Evolutionary conservation across 1,140 invertebrate genomes (phyloP).

Genomic region (Cotesia typhae): DNA sequence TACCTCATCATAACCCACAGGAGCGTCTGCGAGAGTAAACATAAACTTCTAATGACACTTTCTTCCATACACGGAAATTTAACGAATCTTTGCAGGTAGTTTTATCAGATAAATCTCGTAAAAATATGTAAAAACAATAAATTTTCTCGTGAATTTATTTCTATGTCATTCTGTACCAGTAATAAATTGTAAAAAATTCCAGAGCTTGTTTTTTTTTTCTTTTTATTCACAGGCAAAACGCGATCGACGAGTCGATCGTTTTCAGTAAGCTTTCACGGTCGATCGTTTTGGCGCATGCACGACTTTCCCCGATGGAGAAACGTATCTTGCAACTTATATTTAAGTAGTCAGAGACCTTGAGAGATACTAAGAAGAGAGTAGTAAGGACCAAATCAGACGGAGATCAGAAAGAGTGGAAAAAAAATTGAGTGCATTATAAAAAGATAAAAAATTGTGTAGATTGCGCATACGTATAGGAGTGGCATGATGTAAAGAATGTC

Average conservation of each 20-base stretch:
- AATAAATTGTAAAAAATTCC: background rate
- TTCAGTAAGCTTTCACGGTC: conserved; percentile 35
- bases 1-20: conserved; percentile 2
- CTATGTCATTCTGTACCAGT: too few relatives aligned
- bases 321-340: conserved; percentile 32
- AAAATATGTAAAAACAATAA: background rate
- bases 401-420: conserved; percentile 10
- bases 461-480: conserved; percentile 28
- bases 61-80: background rate
- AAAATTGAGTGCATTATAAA: conserved; percentile 20
- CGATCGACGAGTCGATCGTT: conserved; percentile 24
- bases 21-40: conserved; percentile 3
- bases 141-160: too few relatives aligned
- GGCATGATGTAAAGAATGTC: conserved; percentile 33
- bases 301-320: conserved; percentile 37
- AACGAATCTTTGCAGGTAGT: background rate
- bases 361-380: conserved; percentile 5
- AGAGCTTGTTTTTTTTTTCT: background rate
- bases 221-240: conserved; percentile 22
- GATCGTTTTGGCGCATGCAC: conserved; percentile 25
- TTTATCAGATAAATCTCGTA: background rate
- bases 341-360: conserved; percentile 30
- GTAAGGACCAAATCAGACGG: conserved; percentile 11
- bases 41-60: conserved; percentile 4
- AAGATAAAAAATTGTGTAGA: conserved; percentile 9